Conservation (phyloP, 2,888 invertebrate species). For the Drosophila gaucha region DNA sequence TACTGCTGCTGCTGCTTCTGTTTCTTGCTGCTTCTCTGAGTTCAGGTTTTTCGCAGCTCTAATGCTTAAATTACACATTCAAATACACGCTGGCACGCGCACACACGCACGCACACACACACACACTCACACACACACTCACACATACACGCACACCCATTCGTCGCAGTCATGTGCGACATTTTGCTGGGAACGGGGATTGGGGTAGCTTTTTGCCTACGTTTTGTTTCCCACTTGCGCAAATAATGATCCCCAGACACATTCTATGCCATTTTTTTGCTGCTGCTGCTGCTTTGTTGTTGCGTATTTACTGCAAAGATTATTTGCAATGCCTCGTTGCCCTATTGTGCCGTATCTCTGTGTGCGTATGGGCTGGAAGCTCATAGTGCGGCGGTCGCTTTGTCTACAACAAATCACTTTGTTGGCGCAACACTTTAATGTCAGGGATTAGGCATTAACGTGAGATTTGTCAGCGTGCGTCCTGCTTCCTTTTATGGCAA, state of each 20-base stretch:
- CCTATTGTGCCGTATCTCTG: slow-evolving; percentile 39
- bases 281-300: slow-evolving; percentile 37
- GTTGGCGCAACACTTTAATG: slow-evolving; percentile 80
- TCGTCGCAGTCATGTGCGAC: slow-evolving; percentile 77
- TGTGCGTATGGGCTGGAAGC: slow-evolving; percentile 10
- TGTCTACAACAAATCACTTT: slow-evolving; percentile 79
- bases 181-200: slow-evolving; percentile 50
- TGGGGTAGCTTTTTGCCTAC: slow-evolving; percentile 58
- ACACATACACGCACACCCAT: slow-evolving; percentile 26
- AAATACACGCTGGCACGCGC: slow-evolving; percentile 54
- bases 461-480: slow-evolving; percentile 64
- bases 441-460: slow-evolving; percentile 78
- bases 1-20: slow-evolving; percentile 33
- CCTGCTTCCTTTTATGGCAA: slow-evolving; percentile 41
- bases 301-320: slow-evolving; percentile 77
- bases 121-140: slow-evolving; percentile 23
- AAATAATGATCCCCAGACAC: slow-evolving; percentile 82
- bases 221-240: slow-evolving; percentile 78
- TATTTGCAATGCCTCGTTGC: slow-evolving; percentile 76
- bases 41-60: slow-evolving; percentile 73
- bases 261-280: slow-evolving; percentile 51
- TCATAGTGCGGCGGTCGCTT: slow-evolving; percentile 64
- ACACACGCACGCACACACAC: slow-evolving; percentile 20
- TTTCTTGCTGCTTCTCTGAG: slow-evolving; percentile 41
- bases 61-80: slow-evolving; percentile 81